A percentile compares a stretch with the other conserved stretches of the same genome.
phyloP scores from a whole-genome alignment of 2,113 vertebrate genomes.

The Rhea pennata region DNA sequence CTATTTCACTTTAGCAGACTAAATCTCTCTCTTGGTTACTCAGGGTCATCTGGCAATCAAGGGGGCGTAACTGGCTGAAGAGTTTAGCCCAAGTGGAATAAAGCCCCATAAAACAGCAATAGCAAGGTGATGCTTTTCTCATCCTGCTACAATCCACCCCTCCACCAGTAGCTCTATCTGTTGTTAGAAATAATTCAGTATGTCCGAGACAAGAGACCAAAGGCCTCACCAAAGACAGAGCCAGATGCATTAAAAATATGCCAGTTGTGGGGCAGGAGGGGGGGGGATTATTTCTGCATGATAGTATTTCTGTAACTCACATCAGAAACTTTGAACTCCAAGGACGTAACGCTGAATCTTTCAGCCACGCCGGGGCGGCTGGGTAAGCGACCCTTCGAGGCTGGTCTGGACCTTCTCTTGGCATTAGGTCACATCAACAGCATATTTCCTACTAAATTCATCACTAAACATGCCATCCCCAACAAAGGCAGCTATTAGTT shows the following conservation, averaged over 20 bases:
- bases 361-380: not conserved
- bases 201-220: not conserved
- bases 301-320: not conserved
- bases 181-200: not conserved
- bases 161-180: not conserved
- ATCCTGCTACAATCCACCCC: not conserved
- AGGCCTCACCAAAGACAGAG: not conserved
- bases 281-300: not conserved
- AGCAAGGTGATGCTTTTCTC: not conserved
- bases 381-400: not conserved
- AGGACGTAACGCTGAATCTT: not conserved
- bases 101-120: not conserved
- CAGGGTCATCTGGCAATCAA: not conserved
- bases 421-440: not conserved
- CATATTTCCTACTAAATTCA: not conserved
- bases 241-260: not conserved
- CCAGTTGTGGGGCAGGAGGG: not conserved
- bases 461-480: not conserved
- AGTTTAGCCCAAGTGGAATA: not conserved
- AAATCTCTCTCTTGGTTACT: not conserved
- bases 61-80: not conserved
- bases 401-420: not conserved
- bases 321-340: not conserved
- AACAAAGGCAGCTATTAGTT: not conserved
- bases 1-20: not conserved